Evolutionary conservation across 2,113 vertebrate species (phyloP).

Genomic region (Chamaetylas fuelleborni): DNA sequence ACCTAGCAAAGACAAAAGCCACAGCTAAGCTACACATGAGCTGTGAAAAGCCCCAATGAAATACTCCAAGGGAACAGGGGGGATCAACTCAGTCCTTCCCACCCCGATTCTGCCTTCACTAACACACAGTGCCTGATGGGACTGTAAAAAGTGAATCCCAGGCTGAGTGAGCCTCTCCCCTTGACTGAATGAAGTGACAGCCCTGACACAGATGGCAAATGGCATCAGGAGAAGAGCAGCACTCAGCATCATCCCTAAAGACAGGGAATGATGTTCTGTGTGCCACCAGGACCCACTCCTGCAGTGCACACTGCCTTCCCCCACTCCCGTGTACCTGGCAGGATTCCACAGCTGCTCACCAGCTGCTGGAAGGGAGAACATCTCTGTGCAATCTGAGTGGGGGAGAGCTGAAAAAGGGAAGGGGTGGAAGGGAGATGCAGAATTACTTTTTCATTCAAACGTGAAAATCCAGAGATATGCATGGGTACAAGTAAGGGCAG

Average conservation of each 20-base stretch:
- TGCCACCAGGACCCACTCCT: background rate
- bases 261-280: background rate
- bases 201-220: background rate
- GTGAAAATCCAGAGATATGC: background rate
- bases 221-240: background rate
- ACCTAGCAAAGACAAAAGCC: background rate
- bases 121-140: background rate
- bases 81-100: background rate
- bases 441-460: slow-evolving; percentile 19
- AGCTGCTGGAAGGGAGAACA: background rate
- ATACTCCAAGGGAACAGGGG: background rate
- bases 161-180: background rate
- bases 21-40: background rate
- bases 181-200: background rate
- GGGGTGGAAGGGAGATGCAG: background rate
- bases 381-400: background rate
- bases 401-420: background rate
- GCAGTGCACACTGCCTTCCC: background rate
- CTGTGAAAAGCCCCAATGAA: background rate
- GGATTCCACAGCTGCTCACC: background rate
- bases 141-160: background rate
- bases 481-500: background rate
- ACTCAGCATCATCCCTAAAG: background rate
- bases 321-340: background rate
- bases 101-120: background rate